A percentile compares a stretch with the other conserved stretches of the same genome.
Evolutionary conservation across 2,888 invertebrate species (phyloP).

Genomic region (Pimpla rufipes): DNA sequence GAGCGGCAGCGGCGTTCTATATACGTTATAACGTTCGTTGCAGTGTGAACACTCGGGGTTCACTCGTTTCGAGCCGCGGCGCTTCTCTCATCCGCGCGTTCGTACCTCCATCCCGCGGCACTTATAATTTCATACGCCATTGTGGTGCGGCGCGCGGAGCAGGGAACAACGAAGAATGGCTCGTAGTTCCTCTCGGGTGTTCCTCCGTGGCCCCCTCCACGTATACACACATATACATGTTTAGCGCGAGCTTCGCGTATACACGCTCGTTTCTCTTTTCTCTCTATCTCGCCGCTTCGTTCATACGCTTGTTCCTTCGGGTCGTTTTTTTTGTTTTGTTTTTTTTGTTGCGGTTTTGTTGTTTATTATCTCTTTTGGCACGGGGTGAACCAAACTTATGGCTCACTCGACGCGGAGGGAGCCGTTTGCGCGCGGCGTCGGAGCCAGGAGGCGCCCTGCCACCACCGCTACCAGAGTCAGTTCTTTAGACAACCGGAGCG

Average conservation of each 20-base stretch:
- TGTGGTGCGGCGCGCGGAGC: slow-evolving; percentile 53
- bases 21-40: slow-evolving; percentile 28
- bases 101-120: slow-evolving; percentile 50
- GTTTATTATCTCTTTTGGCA: slow-evolving; percentile 60
- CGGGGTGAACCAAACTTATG: slow-evolving; percentile 62
- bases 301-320: slow-evolving; percentile 19
- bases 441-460: neutral
- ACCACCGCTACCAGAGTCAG: slow-evolving; percentile 10
- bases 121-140: slow-evolving; percentile 72
- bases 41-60: slow-evolving; percentile 31
- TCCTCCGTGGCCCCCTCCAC: neutral
- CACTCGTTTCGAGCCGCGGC: slow-evolving; percentile 8
- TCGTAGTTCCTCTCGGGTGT: slow-evolving; percentile 18
- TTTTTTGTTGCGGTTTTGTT: slow-evolving; percentile 28
- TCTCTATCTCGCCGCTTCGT: slow-evolving; percentile 16
- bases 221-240: slow-evolving; percentile 7
- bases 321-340: slow-evolving; percentile 39
- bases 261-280: slow-evolving; percentile 35
- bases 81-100: slow-evolving; percentile 45
- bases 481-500: slow-evolving; percentile 18
- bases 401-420: slow-evolving; percentile 44
- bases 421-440: neutral
- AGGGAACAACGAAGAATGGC: slow-evolving; percentile 37
- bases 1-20: slow-evolving; percentile 14
- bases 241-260: neutral